Conservation (phyloP, 2,113 vertebrate genomes). For the Phasianus colchicus region DNA sequence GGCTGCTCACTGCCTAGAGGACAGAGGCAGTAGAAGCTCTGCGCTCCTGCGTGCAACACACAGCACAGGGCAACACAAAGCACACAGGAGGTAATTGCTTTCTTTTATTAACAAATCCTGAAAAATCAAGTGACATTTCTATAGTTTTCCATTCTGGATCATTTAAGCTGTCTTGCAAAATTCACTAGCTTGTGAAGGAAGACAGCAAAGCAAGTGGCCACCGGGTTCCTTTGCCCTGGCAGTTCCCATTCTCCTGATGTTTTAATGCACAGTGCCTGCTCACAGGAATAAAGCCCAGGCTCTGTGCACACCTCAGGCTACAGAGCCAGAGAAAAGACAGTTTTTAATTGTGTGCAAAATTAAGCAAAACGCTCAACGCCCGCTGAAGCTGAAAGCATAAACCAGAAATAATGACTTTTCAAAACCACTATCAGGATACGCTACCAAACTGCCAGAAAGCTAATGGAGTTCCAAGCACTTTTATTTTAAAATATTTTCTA, state of each 20-base stretch:
- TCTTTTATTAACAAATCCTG: not conserved
- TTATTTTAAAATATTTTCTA: not conserved
- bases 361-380: not conserved
- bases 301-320: not conserved
- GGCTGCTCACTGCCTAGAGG: not conserved
- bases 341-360: not conserved
- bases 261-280: not conserved
- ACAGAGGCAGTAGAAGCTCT: not conserved
- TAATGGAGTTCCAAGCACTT: not conserved
- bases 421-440: not conserved
- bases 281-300: not conserved
- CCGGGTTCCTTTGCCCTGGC: not conserved
- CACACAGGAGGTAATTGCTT: not conserved
- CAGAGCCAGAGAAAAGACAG: not conserved
- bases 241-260: not conserved
- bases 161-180: not conserved
- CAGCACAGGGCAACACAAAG: not conserved
- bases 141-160: rapidly evolving
- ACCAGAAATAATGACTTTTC: not conserved
- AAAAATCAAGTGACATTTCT: not conserved
- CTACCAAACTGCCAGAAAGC: not conserved
- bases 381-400: not conserved
- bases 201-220: not conserved
- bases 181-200: rapidly evolving
- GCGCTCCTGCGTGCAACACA: not conserved